Percentiles rank a stretch among this genome's conserved stretches.
phyloP scores from a whole-genome alignment of 1,140 invertebrate species.

The Leptonema lineaticorne region DNA sequence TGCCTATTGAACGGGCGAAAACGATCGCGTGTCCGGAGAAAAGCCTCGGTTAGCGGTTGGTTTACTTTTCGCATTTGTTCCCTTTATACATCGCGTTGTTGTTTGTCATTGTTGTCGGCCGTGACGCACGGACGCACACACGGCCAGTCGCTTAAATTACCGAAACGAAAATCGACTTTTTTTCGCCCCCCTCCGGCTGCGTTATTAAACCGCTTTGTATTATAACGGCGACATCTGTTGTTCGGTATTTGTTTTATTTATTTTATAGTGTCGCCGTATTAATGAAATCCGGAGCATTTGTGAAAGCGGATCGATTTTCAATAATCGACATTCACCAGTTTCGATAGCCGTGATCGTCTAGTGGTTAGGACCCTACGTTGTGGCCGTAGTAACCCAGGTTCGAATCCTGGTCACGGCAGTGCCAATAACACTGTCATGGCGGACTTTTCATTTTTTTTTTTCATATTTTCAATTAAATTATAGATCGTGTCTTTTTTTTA shows the following conservation, averaged over 20 bases:
- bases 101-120: background rate
- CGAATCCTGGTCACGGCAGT: constrained; percentile 11
- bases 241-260: too few species aligned
- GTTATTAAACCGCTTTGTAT: background rate
- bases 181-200: too few species aligned
- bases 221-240: background rate
- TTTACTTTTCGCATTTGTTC: background rate
- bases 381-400: constrained; percentile 9
- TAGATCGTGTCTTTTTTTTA: too few species aligned
- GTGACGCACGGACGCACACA: background rate
- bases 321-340: constrained; percentile 29
- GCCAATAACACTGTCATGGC: background rate
- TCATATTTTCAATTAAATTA: too few species aligned
- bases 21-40: constrained; percentile 8
- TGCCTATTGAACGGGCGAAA: constrained; percentile 6
- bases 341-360: constrained; percentile 72
- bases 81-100: background rate
- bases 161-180: background rate
- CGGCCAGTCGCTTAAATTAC: background rate
- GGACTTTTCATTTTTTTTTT: too few species aligned
- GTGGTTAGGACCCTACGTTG: constrained; percentile 63
- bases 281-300: background rate
- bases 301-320: background rate
- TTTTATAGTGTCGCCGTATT: too few species aligned
- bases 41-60: constrained; percentile 15